Conservation (phyloP, 2,888 invertebrate genomes). For the Cryptocheilus praepositus region DNA sequence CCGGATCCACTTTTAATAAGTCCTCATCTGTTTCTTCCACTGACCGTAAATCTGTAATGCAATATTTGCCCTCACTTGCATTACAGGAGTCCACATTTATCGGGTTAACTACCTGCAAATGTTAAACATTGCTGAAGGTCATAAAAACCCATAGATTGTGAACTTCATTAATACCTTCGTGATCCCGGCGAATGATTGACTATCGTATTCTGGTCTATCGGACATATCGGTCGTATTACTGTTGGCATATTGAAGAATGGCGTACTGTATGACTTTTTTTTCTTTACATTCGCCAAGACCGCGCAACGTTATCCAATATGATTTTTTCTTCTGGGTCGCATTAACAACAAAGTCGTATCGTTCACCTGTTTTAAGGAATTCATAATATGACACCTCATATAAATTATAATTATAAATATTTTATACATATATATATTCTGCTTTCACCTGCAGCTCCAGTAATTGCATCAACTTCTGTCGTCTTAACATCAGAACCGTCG, state of each 20-base stretch:
- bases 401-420: neutral
- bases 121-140: neutral
- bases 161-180: constrained; percentile 23
- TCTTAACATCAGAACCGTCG: constrained; percentile 48
- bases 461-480: constrained; percentile 21
- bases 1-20: constrained; percentile 84
- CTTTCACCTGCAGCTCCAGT: constrained; percentile 29
- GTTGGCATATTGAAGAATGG: constrained; percentile 41
- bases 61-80: constrained; percentile 72
- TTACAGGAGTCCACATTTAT: constrained; percentile 82
- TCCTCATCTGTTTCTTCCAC: constrained; percentile 82
- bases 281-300: constrained; percentile 51
- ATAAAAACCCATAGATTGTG: neutral
- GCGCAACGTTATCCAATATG: constrained; percentile 53
- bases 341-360: constrained; percentile 79
- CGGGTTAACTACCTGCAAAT: constrained; percentile 84
- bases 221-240: neutral
- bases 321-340: constrained; percentile 71
- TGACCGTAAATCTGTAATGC: constrained; percentile 82
- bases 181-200: neutral
- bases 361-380: constrained; percentile 76
- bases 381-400: neutral
- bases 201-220: neutral
- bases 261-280: constrained; percentile 43
- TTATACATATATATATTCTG: neutral